Evolutionary conservation across 1,140 invertebrate species (phyloP).

Genomic region (Lerema accius): DNA sequence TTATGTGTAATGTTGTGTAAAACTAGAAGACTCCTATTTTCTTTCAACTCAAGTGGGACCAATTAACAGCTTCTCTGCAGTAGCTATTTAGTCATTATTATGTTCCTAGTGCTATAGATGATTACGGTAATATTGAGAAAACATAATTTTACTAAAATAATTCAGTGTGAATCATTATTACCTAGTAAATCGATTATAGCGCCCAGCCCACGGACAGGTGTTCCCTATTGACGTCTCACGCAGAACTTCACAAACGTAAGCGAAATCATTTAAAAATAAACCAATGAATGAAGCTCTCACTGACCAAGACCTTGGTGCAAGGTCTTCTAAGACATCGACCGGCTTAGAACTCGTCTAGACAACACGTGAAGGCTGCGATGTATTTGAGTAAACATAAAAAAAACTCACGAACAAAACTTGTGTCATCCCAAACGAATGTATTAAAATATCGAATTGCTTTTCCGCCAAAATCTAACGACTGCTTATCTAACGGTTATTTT

Average conservation of each 20-base stretch:
- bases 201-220: slow-evolving; percentile 40
- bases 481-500: slow-evolving; percentile 2
- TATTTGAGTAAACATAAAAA: slow-evolving; percentile 28
- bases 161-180: background rate
- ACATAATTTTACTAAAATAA: slow-evolving; percentile 3
- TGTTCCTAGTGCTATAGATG: too few species aligned
- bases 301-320: slow-evolving; percentile 65
- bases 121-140: too few species aligned
- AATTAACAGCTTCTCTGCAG: too few species aligned
- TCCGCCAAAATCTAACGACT: slow-evolving; percentile 1
- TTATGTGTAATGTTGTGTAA: too few species aligned
- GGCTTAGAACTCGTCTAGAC: slow-evolving; percentile 45
- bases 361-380: slow-evolving; percentile 42
- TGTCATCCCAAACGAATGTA: slow-evolving; percentile 16
- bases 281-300: slow-evolving; percentile 51
- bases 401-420: slow-evolving; percentile 20
- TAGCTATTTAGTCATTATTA: too few species aligned
- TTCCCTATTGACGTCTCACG: slow-evolving; percentile 33
- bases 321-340: slow-evolving; percentile 50
- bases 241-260: slow-evolving; percentile 40
- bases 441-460: slow-evolving; percentile 12
- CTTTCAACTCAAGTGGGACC: too few species aligned
- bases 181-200: slow-evolving; percentile 1
- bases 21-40: too few species aligned
- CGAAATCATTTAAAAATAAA: slow-evolving; percentile 61